A percentile compares a stretch with the other conserved stretches of the same genome.
phyloP scores from a whole-genome alignment of 2,888 invertebrate species.

The Subacronicta megacephala region DNA sequence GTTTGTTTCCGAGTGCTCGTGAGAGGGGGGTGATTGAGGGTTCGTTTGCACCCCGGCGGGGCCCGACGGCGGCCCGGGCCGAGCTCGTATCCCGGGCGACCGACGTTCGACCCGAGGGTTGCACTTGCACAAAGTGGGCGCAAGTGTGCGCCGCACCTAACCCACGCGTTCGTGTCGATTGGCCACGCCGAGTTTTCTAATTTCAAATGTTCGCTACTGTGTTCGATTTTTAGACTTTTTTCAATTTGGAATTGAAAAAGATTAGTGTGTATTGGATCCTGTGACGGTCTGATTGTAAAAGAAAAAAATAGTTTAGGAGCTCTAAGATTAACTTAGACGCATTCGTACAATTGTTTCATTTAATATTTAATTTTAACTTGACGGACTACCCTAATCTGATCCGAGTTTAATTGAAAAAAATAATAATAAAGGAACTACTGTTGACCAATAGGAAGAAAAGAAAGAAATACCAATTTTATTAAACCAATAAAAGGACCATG shows the following conservation, averaged over 20 bases:
- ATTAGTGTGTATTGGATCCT: constrained; percentile 46
- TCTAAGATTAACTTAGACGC: constrained; percentile 21
- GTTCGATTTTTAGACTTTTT: constrained; percentile 40
- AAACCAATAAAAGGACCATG: no score
- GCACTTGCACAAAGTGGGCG: constrained; percentile 78
- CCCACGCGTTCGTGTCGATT: constrained; percentile 61
- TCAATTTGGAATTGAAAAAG: constrained; percentile 53
- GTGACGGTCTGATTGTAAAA: constrained; percentile 35
- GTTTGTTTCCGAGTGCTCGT: constrained; percentile 53
- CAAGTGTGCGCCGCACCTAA: constrained; percentile 70
- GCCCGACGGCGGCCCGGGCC: constrained; percentile 75
- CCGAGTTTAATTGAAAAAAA: constrained; percentile 14
- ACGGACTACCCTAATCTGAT: not conserved
- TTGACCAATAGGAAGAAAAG: no score
- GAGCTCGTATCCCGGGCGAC: constrained; percentile 85
- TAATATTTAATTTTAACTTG: constrained; percentile 24
- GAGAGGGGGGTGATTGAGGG: constrained; percentile 61
- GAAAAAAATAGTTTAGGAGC: constrained; percentile 23
- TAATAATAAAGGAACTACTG: constrained; percentile 4
- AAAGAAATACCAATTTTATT: no score
- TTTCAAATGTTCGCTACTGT: constrained; percentile 58
- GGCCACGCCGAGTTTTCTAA: constrained; percentile 62
- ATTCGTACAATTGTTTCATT: constrained; percentile 29
- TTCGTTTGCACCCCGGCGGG: constrained; percentile 72
- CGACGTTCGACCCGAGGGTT: constrained; percentile 66